These are phyloP conservation scores for Rynchops niger DNA, from an alignment of 2,113 vertebrate genomes.

Conservation along the genomic window DNA sequence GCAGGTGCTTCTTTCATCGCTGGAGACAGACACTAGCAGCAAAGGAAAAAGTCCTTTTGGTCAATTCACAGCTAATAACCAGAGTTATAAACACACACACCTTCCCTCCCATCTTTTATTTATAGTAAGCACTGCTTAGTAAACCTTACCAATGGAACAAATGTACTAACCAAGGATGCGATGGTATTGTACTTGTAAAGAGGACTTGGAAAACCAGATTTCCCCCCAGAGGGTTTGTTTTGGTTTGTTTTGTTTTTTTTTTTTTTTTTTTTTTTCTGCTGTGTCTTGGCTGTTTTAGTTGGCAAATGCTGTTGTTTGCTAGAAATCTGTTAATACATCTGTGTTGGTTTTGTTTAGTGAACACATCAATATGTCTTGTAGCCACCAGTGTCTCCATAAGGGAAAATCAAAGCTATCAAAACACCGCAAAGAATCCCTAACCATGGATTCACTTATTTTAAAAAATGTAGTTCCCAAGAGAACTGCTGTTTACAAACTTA, in stretches of 20 bases:
- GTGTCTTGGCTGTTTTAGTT: not conserved
- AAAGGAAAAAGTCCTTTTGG: not conserved
- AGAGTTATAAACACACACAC: not conserved
- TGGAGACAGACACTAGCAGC: not conserved
- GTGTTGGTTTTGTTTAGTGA: not conserved
- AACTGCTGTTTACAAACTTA: not conserved
- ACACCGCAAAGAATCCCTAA: not conserved
- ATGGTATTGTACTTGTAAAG: not conserved
- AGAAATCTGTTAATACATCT: not conserved
- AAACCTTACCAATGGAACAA: not conserved
- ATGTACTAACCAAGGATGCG: not conserved
- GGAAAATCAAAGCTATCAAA: not conserved
- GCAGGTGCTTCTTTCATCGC: not conserved
- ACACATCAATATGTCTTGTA: not conserved
- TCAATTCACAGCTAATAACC: not conserved
- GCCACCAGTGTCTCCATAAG: not conserved
- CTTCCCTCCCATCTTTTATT: not conserved
- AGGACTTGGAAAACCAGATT: not conserved
- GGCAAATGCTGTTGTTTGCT: not conserved
- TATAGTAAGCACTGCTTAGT: not conserved
- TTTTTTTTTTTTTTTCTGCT: not conserved
- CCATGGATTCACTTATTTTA: not conserved
- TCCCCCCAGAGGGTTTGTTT: not conserved
- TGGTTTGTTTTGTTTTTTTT: not conserved
- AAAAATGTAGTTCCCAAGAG: not conserved